phyloP scores from a whole-genome alignment of 2,888 invertebrate species.

The Tuberolachnus salignus region DNA sequence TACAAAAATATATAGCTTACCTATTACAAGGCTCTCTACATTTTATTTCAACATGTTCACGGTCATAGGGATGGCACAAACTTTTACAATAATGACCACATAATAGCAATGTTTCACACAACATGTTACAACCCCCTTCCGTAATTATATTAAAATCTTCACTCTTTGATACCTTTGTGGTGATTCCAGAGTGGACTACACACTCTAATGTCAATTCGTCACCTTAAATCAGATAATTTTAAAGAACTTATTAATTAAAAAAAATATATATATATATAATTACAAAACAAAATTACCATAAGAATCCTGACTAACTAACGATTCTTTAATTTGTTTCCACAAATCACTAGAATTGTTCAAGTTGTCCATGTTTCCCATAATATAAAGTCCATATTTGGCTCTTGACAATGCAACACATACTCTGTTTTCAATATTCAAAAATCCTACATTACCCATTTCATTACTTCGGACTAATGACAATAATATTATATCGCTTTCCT shows the following conservation, averaged over 20 bases:
- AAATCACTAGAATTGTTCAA: slow-evolving; percentile 66
- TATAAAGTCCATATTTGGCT: slow-evolving; percentile 73
- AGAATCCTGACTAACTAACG: slow-evolving; percentile 64
- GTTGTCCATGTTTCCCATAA: slow-evolving; percentile 74
- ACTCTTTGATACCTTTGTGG: slow-evolving; percentile 62
- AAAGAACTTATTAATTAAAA: neutral
- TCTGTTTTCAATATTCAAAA: slow-evolving; percentile 72
- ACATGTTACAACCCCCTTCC: slow-evolving; percentile 69
- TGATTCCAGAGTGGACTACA: slow-evolving; percentile 64
- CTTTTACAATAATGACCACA: slow-evolving; percentile 72
- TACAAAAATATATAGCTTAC: slow-evolving; percentile 7
- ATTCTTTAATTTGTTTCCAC: slow-evolving; percentile 68
- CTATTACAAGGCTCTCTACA: slow-evolving; percentile 62
- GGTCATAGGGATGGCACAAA: slow-evolving; percentile 69
- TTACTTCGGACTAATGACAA: slow-evolving; percentile 81
- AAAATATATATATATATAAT: neutral
- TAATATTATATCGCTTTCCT: slow-evolving; percentile 79
- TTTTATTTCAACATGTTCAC: slow-evolving; percentile 64
- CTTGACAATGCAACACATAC: slow-evolving; percentile 80
- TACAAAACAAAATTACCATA: slow-evolving; percentile 64
- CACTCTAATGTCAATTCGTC: slow-evolving; percentile 63
- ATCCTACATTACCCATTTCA: slow-evolving; percentile 71
- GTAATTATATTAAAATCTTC: slow-evolving; percentile 61
- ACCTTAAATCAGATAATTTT: slow-evolving; percentile 49
- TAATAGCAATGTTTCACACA: slow-evolving; percentile 65